These are phyloP conservation scores for Pachycephala philippinensis DNA, from an alignment of 2,113 vertebrate genomes.

Conservation along the genomic window DNA sequence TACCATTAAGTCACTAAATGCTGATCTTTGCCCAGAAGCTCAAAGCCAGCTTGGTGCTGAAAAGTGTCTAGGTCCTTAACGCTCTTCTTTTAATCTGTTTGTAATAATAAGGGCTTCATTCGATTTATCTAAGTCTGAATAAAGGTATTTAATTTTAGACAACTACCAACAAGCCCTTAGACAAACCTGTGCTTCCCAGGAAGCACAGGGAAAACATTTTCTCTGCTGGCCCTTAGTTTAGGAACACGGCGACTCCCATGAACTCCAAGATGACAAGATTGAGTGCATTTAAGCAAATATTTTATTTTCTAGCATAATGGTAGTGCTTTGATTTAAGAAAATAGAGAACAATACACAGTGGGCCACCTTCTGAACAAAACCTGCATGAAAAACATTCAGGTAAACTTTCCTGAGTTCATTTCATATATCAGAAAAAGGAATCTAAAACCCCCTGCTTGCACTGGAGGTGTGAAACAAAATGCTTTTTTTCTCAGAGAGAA, in stretches of 20 bases:
- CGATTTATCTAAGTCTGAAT: not conserved
- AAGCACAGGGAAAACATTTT: not conserved
- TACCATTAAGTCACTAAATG: not conserved
- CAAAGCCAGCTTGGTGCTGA: not conserved
- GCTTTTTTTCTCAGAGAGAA: not conserved
- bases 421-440: not conserved
- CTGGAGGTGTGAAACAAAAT: slow-evolving; percentile 6
- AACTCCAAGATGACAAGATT: not conserved
- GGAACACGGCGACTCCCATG: not conserved
- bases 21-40: not conserved
- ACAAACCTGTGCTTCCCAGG: not conserved
- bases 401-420: not conserved
- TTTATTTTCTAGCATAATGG: not conserved
- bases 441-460: not conserved
- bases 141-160: not conserved
- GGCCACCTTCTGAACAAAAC: not conserved
- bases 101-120: not conserved
- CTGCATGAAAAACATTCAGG: not conserved
- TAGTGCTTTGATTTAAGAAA: not conserved
- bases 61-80: not conserved
- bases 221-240: not conserved
- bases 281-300: not conserved
- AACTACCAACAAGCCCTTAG: not conserved
- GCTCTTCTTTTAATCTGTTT: not conserved
- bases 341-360: not conserved